phyloP scores from a whole-genome alignment of 2,113 vertebrate genomes.

The Upupa epops region DNA sequence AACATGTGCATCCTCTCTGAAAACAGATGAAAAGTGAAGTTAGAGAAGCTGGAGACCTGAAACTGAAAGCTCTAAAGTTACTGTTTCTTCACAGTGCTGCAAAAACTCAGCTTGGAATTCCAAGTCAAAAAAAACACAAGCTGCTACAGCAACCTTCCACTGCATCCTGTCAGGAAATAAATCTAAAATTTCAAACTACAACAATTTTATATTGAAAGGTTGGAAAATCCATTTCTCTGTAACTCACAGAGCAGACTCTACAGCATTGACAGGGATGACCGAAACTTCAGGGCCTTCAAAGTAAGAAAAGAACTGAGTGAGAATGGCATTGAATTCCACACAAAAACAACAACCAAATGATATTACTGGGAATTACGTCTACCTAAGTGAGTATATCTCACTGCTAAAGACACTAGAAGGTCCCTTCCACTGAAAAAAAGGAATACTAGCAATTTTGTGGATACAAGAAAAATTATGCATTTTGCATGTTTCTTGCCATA shows the following conservation, averaged over 20 bases:
- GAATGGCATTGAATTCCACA: background rate
- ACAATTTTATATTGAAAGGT: too few species aligned
- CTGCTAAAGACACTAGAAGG: background rate
- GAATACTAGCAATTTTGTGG: background rate
- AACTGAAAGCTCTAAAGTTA: too few species aligned
- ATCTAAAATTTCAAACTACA: too few species aligned
- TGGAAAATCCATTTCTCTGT: background rate
- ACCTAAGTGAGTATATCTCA: background rate
- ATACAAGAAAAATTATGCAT: background rate
- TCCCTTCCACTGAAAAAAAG: background rate
- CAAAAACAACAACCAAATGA: background rate
- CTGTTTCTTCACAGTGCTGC: too few species aligned
- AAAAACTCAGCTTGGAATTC: too few species aligned
- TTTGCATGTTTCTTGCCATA: background rate
- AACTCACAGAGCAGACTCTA: background rate
- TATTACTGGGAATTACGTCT: background rate
- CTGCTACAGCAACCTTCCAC: too few species aligned
- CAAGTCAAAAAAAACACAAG: too few species aligned
- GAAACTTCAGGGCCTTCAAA: background rate
- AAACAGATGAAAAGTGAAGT: too few species aligned
- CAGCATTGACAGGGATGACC: background rate
- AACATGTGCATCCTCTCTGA: too few species aligned
- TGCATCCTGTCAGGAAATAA: too few species aligned
- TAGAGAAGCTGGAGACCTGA: too few species aligned
- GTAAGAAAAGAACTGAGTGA: background rate